These are phyloP conservation scores for Anthopleura sola DNA, from an alignment of 64 coral and sea anemone species.

Conservation along the genomic window DNA sequence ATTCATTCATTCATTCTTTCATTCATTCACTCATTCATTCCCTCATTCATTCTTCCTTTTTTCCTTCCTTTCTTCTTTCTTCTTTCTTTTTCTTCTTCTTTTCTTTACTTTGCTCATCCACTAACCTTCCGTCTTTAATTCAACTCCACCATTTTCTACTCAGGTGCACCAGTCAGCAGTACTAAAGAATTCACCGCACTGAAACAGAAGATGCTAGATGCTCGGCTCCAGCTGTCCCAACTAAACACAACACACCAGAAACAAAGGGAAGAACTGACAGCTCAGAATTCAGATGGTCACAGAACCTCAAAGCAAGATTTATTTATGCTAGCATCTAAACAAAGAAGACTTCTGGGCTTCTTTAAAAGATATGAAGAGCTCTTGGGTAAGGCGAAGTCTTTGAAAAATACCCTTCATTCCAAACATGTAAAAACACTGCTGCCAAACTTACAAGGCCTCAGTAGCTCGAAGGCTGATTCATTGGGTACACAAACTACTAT, in stretches of 20 bases:
- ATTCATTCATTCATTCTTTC: background rate
- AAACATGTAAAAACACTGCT: background rate
- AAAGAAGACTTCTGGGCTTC: background rate
- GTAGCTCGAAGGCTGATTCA: background rate
- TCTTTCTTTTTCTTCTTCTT: background rate
- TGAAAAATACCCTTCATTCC: background rate
- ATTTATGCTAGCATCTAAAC: background rate
- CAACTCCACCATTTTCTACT: background rate
- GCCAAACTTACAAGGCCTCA: background rate
- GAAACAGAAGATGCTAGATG: slow-evolving; percentile 1
- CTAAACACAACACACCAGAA: background rate
- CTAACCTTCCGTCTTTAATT: background rate
- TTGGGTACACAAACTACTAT: background rate
- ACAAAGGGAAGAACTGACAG: background rate
- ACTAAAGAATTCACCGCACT: background rate
- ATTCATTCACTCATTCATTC: no score
- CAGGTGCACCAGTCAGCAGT: background rate
- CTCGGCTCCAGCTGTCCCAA: background rate
- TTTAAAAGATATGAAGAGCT: slow-evolving; percentile 12
- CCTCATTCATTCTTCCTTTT: no score
- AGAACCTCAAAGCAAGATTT: slow-evolving; percentile 4
- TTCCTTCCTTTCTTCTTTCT: background rate
- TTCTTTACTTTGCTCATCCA: no score
- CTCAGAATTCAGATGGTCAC: background rate
- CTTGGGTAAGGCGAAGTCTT: background rate